Percentiles rank a stretch among this genome's conserved stretches.
phyloP scores from a whole-genome alignment of 2,888 invertebrate genomes.

The Dione vanillae region DNA sequence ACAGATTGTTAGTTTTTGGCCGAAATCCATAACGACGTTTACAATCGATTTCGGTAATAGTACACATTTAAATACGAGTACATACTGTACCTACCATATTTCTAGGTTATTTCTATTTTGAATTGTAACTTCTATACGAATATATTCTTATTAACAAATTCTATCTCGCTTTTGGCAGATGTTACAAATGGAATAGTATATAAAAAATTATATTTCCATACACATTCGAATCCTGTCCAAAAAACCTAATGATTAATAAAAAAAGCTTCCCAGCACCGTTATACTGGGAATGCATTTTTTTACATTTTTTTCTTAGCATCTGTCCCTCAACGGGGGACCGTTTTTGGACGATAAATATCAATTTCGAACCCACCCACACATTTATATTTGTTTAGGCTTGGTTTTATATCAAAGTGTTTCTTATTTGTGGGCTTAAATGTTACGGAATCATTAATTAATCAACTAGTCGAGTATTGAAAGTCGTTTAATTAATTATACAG shows the following conservation, averaged over 20 bases:
- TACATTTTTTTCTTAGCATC: conserved; percentile 42
- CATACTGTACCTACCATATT: too few relatives aligned
- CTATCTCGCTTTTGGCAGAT: too few relatives aligned
- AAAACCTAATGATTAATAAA: conserved; percentile 23
- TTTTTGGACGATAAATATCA: conserved; percentile 80
- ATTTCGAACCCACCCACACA: conserved; percentile 76
- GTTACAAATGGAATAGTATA: not conserved
- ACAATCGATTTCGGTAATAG: too few relatives aligned
- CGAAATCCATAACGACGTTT: too few relatives aligned
- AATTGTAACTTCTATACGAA: too few relatives aligned
- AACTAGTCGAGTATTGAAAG: not conserved
- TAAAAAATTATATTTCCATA: not conserved
- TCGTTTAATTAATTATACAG: conserved; percentile 3
- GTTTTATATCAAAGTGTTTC: conserved; percentile 51
- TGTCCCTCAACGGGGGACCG: conserved; percentile 44
- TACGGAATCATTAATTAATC: conserved; percentile 8
- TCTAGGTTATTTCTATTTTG: too few relatives aligned
- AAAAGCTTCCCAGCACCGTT: conserved; percentile 35
- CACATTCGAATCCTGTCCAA: too few relatives aligned
- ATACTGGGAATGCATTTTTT: conserved; percentile 33
- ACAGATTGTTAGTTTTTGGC: too few relatives aligned
- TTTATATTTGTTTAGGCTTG: conserved; percentile 79
- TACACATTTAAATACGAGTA: too few relatives aligned
- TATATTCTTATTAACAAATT: too few relatives aligned
- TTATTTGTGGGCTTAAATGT: conserved; percentile 5